These are phyloP conservation scores for Alauda arvensis DNA, from an alignment of 2,797 vertebrate genomes.

Conservation along the genomic window DNA sequence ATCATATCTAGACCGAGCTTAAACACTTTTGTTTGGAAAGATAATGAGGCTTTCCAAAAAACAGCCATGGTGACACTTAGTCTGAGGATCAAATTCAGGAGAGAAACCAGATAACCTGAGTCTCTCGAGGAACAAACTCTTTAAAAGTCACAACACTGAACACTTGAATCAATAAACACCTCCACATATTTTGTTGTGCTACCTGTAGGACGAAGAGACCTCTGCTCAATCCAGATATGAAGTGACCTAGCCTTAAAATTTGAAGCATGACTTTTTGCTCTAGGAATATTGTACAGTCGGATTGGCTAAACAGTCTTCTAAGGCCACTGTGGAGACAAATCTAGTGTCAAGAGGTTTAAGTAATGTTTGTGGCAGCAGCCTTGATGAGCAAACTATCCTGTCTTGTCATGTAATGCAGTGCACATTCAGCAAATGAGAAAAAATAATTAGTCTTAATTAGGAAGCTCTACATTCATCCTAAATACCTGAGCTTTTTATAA, in stretches of 20 bases:
- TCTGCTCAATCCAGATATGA: background rate
- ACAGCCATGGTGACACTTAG: background rate
- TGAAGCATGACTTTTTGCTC: background rate
- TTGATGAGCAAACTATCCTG: background rate
- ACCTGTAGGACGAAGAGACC: background rate
- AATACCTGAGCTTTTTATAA: background rate
- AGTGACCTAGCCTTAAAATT: background rate
- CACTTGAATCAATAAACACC: background rate
- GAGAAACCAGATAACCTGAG: background rate
- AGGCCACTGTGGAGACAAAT: background rate
- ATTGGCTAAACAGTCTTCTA: background rate
- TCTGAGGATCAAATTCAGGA: background rate
- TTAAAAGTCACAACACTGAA: background rate
- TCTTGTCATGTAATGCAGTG: background rate
- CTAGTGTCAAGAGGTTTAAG: background rate
- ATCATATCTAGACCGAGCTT: background rate
- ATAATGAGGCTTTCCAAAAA: slow-evolving; percentile 22
- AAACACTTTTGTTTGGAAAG: background rate
- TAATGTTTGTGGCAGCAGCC: background rate
- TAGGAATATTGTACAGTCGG: background rate
- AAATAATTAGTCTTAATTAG: background rate
- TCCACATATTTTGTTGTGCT: background rate
- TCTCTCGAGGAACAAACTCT: background rate
- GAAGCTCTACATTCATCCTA: background rate
- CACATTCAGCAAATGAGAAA: background rate